These are phyloP conservation scores for Cercopithecus mona DNA, from an alignment of 2,113 vertebrate species.

Conservation along the genomic window DNA sequence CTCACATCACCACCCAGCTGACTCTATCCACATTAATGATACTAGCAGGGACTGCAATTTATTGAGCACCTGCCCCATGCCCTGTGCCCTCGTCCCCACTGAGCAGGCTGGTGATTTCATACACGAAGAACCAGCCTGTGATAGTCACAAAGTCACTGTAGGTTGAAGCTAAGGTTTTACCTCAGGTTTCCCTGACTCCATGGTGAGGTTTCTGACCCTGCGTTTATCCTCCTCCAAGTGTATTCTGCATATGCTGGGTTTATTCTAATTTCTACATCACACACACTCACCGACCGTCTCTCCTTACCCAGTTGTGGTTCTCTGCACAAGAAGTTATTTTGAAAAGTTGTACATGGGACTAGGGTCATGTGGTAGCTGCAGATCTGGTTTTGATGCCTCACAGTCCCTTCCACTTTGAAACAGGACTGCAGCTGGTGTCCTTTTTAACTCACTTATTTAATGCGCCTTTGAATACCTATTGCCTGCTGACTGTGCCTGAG, in stretches of 20 bases:
- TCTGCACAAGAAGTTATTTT: background rate
- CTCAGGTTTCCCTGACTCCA: background rate
- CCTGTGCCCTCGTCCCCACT: no score
- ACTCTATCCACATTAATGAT: background rate
- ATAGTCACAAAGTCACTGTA: background rate
- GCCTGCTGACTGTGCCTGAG: background rate
- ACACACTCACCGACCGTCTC: fast-evolving
- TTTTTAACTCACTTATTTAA: background rate
- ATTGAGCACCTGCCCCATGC: background rate
- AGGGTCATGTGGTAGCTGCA: fast-evolving
- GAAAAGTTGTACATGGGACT: background rate
- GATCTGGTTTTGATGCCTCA: background rate
- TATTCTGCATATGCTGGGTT: background rate
- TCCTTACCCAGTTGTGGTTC: background rate
- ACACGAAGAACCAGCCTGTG: background rate
- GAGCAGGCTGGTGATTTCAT: background rate
- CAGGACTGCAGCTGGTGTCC: background rate
- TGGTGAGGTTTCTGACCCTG: background rate
- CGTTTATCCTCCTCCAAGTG: background rate
- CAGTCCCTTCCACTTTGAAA: background rate
- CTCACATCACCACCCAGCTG: background rate
- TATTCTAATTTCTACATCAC: background rate
- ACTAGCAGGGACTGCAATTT: fast-evolving
- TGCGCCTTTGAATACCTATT: background rate
- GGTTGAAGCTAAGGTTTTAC: background rate